phyloP scores from a whole-genome alignment of 2,113 vertebrate species.

The Hoplias malabaricus region DNA sequence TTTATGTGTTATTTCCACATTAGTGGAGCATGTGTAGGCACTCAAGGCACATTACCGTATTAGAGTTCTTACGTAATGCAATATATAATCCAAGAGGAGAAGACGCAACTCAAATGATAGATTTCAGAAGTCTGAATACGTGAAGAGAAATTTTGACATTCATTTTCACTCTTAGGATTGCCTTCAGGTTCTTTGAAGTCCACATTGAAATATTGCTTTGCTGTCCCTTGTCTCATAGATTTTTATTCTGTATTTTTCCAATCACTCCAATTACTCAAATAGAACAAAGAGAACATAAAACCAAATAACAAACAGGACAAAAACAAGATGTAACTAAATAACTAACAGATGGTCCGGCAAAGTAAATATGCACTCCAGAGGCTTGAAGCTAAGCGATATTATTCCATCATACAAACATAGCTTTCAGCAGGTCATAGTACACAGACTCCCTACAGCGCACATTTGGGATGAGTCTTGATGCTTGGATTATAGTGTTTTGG shows the following conservation, averaged over 20 bases:
- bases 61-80: background rate
- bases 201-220: background rate
- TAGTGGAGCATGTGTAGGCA: slow-evolving; percentile 24
- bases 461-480: slow-evolving; percentile 22
- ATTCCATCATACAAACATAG: slow-evolving; percentile 18
- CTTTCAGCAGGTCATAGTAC: background rate
- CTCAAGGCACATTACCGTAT: background rate
- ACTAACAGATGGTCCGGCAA: slow-evolving; percentile 22
- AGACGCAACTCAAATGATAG: background rate
- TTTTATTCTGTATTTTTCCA: slow-evolving; percentile 13
- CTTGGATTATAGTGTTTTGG: background rate
- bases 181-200: slow-evolving; percentile 8
- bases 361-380: slow-evolving; percentile 12
- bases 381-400: slow-evolving; percentile 10
- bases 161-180: background rate
- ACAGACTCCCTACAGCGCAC: background rate
- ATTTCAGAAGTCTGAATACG: background rate
- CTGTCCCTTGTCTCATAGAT: slow-evolving; percentile 11
- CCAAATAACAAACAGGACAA: slow-evolving; percentile 24
- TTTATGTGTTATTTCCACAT: slow-evolving; percentile 34
- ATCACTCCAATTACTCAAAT: slow-evolving; percentile 10
- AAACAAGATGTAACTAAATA: slow-evolving; percentile 23
- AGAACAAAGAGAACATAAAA: slow-evolving; percentile 40
- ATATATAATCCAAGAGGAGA: background rate
- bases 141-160: background rate